A percentile compares a stretch with the other conserved stretches of the same genome.
These are phyloP conservation scores for Phragmatobia fuliginosa DNA, from an alignment of 2,888 invertebrate genomes.

Conservation along the genomic window DNA sequence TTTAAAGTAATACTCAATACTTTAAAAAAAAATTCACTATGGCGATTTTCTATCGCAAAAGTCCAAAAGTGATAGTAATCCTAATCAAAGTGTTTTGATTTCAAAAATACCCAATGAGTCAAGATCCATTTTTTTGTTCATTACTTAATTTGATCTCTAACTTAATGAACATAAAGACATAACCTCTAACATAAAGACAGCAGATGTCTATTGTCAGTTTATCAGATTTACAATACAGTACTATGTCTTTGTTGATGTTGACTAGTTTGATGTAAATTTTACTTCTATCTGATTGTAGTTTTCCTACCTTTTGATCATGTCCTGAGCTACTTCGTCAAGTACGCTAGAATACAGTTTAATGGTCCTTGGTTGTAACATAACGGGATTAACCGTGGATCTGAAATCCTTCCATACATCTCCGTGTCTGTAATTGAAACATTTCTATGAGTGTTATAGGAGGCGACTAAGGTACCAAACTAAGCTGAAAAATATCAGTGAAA, in stretches of 20 bases:
- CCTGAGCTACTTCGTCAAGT: constrained; percentile 89
- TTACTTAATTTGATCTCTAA: too few species aligned
- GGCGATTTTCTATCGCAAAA: too few species aligned
- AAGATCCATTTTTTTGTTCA: neutral
- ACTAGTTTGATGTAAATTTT: neutral
- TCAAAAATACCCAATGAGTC: neutral
- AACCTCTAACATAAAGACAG: too few species aligned
- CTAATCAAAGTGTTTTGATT: neutral
- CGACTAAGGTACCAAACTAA: too few species aligned
- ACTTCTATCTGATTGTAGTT: neutral
- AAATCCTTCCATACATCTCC: constrained; percentile 92
- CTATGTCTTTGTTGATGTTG: neutral
- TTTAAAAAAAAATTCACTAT: too few species aligned
- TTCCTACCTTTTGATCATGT: constrained; percentile 88
- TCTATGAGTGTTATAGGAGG: too few species aligned
- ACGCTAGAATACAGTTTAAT: constrained; percentile 89
- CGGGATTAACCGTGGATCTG: constrained; percentile 91
- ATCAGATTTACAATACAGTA: neutral
- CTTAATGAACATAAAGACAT: too few species aligned
- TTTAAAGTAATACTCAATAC: neutral
- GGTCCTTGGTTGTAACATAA: constrained; percentile 91
- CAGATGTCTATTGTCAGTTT: too few species aligned
- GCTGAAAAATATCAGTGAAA: too few species aligned
- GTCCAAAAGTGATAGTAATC: neutral
- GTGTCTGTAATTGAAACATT: constrained; percentile 86